Evolutionary conservation across 92 coral and sea anemone genomes (phyloP).

Genomic region (Heteractis magnifica): DNA sequence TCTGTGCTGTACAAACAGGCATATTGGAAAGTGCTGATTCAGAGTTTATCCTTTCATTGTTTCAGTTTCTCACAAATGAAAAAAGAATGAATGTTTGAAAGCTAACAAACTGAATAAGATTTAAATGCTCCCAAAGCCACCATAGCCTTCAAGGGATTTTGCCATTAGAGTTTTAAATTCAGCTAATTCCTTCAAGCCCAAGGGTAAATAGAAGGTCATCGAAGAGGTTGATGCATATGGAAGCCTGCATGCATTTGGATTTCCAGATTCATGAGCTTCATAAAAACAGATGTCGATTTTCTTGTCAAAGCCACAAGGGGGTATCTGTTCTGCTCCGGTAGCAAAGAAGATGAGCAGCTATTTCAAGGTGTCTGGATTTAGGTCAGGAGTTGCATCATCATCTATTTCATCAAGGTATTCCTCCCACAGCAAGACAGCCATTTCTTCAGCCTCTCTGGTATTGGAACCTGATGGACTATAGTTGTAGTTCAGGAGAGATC

Average conservation of each 20-base stretch:
- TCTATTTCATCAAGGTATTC: not conserved
- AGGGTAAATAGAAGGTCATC: not conserved
- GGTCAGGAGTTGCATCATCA: not conserved
- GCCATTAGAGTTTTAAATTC: not conserved
- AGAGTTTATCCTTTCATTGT: too few species aligned
- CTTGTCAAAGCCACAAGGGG: too few species aligned
- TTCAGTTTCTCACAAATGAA: too few species aligned
- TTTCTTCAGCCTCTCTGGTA: slow-evolving; percentile 36
- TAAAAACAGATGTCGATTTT: not conserved
- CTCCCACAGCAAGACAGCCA: slow-evolving; percentile 32
- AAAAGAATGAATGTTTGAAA: too few species aligned
- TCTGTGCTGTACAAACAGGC: too few species aligned
- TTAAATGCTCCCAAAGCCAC: not conserved
- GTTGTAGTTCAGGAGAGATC: slow-evolving; percentile 23
- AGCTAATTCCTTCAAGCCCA: not conserved
- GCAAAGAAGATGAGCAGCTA: not conserved
- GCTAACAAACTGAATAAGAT: not conserved
- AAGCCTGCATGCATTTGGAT: not conserved
- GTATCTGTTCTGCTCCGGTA: not conserved
- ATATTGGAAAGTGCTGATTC: too few species aligned
- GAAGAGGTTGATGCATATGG: slow-evolving; percentile 1
- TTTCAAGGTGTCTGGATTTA: not conserved
- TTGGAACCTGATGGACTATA: slow-evolving; percentile 33
- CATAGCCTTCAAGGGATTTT: not conserved
- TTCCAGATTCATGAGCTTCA: not conserved